Base-by-base conservation (phyloP, 1,140 invertebrate genomes). In the Nasonia giraulti region DNA sequence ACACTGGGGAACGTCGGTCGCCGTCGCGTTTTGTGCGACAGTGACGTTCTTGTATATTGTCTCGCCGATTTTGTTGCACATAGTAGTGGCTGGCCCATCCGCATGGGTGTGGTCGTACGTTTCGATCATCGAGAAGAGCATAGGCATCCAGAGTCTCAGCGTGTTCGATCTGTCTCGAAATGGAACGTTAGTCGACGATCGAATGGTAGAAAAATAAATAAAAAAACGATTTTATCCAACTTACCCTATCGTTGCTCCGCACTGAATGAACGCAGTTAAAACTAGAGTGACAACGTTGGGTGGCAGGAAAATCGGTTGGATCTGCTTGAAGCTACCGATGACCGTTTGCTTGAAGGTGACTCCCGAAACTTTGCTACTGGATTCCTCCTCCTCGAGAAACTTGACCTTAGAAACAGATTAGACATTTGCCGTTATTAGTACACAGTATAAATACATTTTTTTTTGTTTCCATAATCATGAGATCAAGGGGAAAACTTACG, bases 231-330 rank as follows among this genome's bases (percentile, higher is more conserved):
- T 68, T 23, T 11, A 17, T n/a, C 74, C 33, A 27, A 83, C 89
- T 87, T 73, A 92, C 91, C 91, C 91, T 62, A 95, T 95, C 37
- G 96, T 96, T 71, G 96, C 93, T 55, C 96, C 95, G 87, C 96
- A 95, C 88, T 96, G 96, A 87, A 96, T 96, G 20, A 95, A 90
- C 89, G 95, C 95, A 31, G 96, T 96, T 20, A 96, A 92, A 50
- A 96, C 91, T 3, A 96, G 95, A 88, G 95, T 95, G 89, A 94
- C 94, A 68, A 95, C 91, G 90, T 96, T 95, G 11, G 95, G 95
- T 20, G 95, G 93, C 87, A 93, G 93, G 88, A 96, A 96, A 10
- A 96, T 91, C 4, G 95, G 94, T 88, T 83, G 92, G 87, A 88
- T 94, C 84, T 55, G 94, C 89, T 83, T 89, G 91, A 87, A 93